Evolutionary conservation across 2,888 invertebrate species (phyloP).

Genomic region (Leptinotarsa peninsularis): DNA sequence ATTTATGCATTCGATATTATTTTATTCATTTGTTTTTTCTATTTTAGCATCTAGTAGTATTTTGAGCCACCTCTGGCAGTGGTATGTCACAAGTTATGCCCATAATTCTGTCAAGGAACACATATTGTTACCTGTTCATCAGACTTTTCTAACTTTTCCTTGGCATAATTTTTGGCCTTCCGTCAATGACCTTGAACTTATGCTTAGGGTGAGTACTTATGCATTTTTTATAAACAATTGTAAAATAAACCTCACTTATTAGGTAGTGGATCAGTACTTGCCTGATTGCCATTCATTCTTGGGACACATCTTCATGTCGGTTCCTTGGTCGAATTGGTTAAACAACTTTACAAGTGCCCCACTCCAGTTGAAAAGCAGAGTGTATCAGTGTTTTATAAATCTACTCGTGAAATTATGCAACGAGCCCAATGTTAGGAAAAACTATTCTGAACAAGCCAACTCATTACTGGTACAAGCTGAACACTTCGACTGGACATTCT

Average conservation of each 20-base stretch:
- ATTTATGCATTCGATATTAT: too few species aligned
- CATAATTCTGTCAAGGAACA: slow-evolving; percentile 74
- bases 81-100: slow-evolving; percentile 78
- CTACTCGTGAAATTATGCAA: slow-evolving; percentile 79
- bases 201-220: slow-evolving; percentile 71
- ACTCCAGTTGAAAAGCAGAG: slow-evolving; percentile 62
- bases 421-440: slow-evolving; percentile 75
- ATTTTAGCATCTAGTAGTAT: slow-evolving; percentile 65
- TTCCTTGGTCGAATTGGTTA: slow-evolving; percentile 77
- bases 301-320: slow-evolving; percentile 76
- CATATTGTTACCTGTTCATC: slow-evolving; percentile 75
- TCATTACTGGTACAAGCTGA: slow-evolving; percentile 71
- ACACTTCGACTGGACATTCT: slow-evolving; percentile 74
- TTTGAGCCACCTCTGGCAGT: slow-evolving; percentile 75
- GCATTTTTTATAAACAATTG: too few species aligned
- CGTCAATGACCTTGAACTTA: slow-evolving; percentile 74
- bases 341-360: slow-evolving; percentile 65
- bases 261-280: slow-evolving; percentile 74
- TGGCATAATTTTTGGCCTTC: slow-evolving; percentile 81
- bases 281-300: slow-evolving; percentile 80
- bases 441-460: slow-evolving; percentile 67
- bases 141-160: slow-evolving; percentile 74
- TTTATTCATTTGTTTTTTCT: not conserved
- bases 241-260: not conserved
- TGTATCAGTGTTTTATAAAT: slow-evolving; percentile 75